phyloP scores from a whole-genome alignment of 2,113 vertebrate species.

The Chunga burmeisteri region DNA sequence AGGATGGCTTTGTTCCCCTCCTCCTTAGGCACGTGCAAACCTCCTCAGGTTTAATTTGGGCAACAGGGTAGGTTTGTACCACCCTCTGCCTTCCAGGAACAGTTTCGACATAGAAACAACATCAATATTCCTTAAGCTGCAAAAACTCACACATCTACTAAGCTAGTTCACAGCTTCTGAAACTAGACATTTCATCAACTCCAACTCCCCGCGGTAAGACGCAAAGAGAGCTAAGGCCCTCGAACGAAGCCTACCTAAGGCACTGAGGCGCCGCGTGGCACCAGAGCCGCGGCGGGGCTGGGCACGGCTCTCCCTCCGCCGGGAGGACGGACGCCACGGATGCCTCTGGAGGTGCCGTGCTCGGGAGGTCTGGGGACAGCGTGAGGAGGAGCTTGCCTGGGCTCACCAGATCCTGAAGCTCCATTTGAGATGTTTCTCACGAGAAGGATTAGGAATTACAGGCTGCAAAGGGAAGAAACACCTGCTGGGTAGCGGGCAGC shows the following conservation, averaged over 20 bases:
- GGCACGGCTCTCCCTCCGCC: rapidly evolving
- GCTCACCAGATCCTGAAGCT: neutral
- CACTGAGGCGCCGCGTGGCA: rapidly evolving
- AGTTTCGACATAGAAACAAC: neutral
- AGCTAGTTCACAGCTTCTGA: neutral
- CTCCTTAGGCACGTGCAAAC: neutral
- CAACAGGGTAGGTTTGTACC: neutral
- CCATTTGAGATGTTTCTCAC: neutral
- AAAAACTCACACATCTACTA: neutral
- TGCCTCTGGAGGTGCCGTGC: rapidly evolving
- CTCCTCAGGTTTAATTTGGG: neutral
- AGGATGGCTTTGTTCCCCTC: neutral
- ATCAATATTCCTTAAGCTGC: neutral
- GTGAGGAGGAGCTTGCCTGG: rapidly evolving
- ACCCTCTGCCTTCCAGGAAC: neutral
- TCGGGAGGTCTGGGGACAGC: neutral
- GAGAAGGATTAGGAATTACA: neutral
- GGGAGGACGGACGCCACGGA: rapidly evolving
- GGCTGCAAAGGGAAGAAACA: neutral
- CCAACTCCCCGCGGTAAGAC: rapidly evolving
- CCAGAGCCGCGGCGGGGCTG: rapidly evolving
- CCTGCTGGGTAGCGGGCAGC: neutral
- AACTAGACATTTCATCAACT: neutral
- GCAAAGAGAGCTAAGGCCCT: neutral
- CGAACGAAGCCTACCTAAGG: neutral